A percentile compares a stretch with the other conserved stretches of the same genome.
Conservation (phyloP, 2,797 vertebrate genomes). For the Enteromius thamalakanensis region DNA sequence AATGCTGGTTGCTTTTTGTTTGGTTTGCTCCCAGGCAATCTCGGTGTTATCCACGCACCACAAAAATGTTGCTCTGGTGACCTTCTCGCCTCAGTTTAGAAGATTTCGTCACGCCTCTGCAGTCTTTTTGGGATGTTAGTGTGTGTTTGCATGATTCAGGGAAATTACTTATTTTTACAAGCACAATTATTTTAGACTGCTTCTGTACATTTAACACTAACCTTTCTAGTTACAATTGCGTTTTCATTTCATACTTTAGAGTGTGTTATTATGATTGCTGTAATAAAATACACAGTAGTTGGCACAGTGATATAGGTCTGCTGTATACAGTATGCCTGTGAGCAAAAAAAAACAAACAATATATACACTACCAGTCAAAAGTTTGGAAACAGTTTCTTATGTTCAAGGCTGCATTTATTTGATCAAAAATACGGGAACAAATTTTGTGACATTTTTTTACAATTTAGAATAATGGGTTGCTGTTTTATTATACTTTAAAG, state of each 20-base stretch:
- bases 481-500: no score
- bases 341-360: not conserved
- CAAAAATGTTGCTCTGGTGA: slow-evolving; percentile 13
- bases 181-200: not conserved
- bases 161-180: not conserved
- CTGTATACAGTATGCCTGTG: not conserved
- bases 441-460: no score
- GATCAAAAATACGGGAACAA: no score
- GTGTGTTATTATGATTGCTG: not conserved
- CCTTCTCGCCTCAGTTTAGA: not conserved
- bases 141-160: not conserved
- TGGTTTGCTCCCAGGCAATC: not conserved
- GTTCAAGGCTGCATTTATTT: no score
- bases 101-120: not conserved
- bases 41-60: not conserved
- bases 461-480: no score
- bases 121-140: slow-evolving; percentile 5
- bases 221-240: not conserved
- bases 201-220: not conserved
- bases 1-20: slow-evolving; percentile 15
- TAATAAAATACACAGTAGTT: not conserved
- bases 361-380: no score
- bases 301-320: not conserved
- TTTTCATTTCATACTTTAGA: not conserved
- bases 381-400: no score